A percentile compares a stretch with the other conserved stretches of the same genome.
Evolutionary conservation across 2,888 invertebrate genomes (phyloP).

Genomic region (Linnaemya vulpina): DNA sequence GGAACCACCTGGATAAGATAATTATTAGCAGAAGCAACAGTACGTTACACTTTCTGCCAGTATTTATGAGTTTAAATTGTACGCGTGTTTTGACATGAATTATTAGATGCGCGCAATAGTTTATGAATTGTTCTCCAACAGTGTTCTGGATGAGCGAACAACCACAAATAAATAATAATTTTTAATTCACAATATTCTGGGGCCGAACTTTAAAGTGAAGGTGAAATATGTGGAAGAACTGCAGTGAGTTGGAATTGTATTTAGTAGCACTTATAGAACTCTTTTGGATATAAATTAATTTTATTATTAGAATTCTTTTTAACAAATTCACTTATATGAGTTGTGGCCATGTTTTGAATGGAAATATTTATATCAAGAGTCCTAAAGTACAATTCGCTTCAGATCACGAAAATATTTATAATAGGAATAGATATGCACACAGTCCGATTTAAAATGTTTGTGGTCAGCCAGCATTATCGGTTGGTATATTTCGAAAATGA

Average conservation of each 20-base stretch:
- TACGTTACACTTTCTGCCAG: slow-evolving; percentile 40
- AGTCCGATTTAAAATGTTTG: too few relatives aligned
- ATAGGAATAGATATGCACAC: too few relatives aligned
- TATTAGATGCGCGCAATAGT: slow-evolving; percentile 72
- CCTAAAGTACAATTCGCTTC: too few relatives aligned
- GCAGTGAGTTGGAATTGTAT: background rate
- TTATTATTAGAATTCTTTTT: too few relatives aligned
- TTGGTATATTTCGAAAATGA: too few relatives aligned
- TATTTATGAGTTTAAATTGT: slow-evolving; percentile 72
- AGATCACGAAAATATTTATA: too few relatives aligned
- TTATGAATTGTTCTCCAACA: slow-evolving; percentile 75
- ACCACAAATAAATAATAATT: slow-evolving; percentile 78
- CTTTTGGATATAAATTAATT: too few relatives aligned
- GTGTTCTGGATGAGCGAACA: slow-evolving; percentile 76
- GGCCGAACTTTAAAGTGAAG: slow-evolving; percentile 21
- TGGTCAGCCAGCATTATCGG: too few relatives aligned
- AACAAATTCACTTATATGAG: too few relatives aligned
- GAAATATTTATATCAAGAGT: too few relatives aligned
- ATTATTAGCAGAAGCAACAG: slow-evolving; percentile 20
- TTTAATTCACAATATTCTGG: slow-evolving; percentile 75
- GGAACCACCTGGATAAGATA: background rate
- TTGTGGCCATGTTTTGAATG: too few relatives aligned
- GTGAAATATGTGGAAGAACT: slow-evolving; percentile 18
- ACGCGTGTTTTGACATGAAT: slow-evolving; percentile 70
- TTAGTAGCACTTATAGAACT: background rate